Conservation (phyloP, 2,888 invertebrate species). For the Amaurobius ferox region DNA sequence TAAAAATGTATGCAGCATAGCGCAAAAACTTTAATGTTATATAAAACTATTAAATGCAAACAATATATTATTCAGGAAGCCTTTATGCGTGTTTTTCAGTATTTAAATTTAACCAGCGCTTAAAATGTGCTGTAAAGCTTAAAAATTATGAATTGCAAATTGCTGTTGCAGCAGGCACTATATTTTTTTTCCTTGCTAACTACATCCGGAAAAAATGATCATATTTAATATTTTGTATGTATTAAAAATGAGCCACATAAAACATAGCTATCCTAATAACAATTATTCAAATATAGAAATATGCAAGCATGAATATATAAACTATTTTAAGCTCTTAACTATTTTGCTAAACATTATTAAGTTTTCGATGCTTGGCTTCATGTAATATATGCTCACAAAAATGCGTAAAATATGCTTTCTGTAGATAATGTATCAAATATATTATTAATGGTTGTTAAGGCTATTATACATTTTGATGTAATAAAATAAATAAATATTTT, state of each 20-base stretch:
- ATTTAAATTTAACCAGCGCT: too few relatives aligned
- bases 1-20: too few relatives aligned
- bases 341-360: conserved; percentile 25
- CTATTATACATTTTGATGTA: conserved; percentile 29
- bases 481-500: conserved; percentile 10
- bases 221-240: not conserved
- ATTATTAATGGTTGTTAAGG: conserved; percentile 28
- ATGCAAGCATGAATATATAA: conserved; percentile 9
- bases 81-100: too few relatives aligned
- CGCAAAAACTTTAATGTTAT: too few relatives aligned
- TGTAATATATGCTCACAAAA: conserved; percentile 24
- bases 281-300: conserved; percentile 17
- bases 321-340: conserved; percentile 52
- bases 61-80: too few relatives aligned
- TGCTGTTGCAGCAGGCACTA: conserved; percentile 22
- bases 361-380: conserved; percentile 26
- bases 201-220: not conserved
- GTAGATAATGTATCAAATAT: conserved; percentile 49
- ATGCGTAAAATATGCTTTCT: conserved; percentile 33
- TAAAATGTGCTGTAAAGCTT: not conserved
- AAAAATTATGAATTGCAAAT: not conserved
- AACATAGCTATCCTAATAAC: not conserved
- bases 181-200: not conserved
- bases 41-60: too few relatives aligned
- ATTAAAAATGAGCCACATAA: not conserved